phyloP scores from a whole-genome alignment of 2,888 invertebrate genomes.

The Lypha dubia region DNA sequence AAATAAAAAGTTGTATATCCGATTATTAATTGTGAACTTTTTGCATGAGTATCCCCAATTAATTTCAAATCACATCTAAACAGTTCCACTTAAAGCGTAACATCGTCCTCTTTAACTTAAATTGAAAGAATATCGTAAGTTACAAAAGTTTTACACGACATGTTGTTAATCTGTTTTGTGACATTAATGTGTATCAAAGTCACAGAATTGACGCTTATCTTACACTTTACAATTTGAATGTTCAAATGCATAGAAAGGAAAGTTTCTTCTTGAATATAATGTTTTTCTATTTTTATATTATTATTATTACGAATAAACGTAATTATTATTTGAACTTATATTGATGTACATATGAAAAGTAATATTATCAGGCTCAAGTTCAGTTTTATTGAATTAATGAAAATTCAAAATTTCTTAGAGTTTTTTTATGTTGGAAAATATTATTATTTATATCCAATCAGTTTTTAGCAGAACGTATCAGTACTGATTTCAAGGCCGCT shows the following conservation, averaged over 20 bases:
- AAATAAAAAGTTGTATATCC: background rate
- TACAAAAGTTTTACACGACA: background rate
- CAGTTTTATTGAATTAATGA: too few relatives aligned
- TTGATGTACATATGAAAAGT: too few relatives aligned
- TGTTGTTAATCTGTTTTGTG: background rate
- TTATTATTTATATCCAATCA: too few relatives aligned
- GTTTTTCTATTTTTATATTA: too few relatives aligned
- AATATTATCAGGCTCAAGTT: too few relatives aligned
- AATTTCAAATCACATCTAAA: slow-evolving; percentile 6
- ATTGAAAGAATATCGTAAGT: background rate
- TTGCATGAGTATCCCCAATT: slow-evolving; percentile 6
- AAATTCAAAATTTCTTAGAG: too few relatives aligned
- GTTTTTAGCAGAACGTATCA: too few relatives aligned
- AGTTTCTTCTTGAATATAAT: background rate
- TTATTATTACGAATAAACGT: too few relatives aligned
- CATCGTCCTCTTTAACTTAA: too few relatives aligned
- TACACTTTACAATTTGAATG: background rate
- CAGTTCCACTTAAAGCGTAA: background rate
- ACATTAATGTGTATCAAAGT: background rate
- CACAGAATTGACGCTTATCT: background rate
- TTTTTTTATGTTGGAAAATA: too few relatives aligned
- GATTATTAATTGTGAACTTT: background rate
- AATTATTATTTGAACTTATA: too few relatives aligned
- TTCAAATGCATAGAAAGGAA: background rate
- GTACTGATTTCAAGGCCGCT: too few relatives aligned